Evolutionary conservation across 2,113 vertebrate species (phyloP).

Genomic region (Macrotis lagotis): DNA sequence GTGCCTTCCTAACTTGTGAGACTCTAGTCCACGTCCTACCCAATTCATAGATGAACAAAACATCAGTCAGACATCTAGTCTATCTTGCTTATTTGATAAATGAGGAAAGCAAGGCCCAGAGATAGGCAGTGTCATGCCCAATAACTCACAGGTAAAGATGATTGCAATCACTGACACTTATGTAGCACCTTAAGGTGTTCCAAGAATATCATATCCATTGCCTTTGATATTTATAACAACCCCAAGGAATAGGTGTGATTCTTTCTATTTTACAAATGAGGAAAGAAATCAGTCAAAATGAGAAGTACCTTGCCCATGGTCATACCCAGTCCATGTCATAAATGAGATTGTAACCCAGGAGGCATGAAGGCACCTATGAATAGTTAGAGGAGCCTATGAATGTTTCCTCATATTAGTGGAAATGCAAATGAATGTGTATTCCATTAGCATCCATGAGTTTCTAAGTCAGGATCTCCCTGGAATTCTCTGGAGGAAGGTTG

Average conservation of each 20-base stretch:
- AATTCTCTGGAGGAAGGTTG: not conserved
- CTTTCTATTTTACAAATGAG: not conserved
- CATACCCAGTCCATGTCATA: accelerated
- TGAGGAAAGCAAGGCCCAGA: not conserved
- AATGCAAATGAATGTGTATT: not conserved
- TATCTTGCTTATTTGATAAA: not conserved
- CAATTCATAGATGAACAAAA: not conserved
- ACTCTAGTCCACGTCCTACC: not conserved
- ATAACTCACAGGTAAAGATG: not conserved
- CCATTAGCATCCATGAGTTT: not conserved
- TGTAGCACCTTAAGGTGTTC: not conserved
- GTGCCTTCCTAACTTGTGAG: not conserved
- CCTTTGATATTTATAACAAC: not conserved
- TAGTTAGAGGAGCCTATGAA: not conserved
- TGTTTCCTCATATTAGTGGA: not conserved
- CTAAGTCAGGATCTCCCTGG: not conserved
- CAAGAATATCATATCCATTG: not conserved
- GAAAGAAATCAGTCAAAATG: not conserved
- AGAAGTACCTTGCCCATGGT: too few relatives aligned
- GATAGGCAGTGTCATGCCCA: not conserved
- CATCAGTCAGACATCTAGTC: not conserved
- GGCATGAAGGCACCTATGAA: not conserved
- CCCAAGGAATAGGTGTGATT: accelerated
- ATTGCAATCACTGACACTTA: not conserved
- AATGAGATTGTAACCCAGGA: accelerated